These are phyloP conservation scores for Oriolus oriolus DNA, from an alignment of 2,113 vertebrate species.

Conservation along the genomic window DNA sequence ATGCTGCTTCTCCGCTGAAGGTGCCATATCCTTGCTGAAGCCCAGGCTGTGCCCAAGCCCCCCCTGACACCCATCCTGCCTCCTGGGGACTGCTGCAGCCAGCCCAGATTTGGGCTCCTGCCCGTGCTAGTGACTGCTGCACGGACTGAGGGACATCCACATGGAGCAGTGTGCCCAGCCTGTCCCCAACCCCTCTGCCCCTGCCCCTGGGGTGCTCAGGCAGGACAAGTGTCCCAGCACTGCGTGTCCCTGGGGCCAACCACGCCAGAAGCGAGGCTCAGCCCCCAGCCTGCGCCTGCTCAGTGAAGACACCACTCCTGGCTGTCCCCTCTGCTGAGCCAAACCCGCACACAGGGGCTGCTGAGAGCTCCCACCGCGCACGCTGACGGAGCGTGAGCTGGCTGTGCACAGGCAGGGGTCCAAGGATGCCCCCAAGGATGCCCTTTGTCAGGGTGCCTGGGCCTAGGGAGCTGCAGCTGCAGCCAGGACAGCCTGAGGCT, in stretches of 20 bases:
- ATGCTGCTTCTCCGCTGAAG: background rate
- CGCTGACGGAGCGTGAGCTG: accelerated
- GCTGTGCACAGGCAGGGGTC: background rate
- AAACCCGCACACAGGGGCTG: background rate
- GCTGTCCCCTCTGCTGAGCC: background rate
- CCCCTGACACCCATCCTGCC: background rate
- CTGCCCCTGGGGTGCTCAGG: background rate
- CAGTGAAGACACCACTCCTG: background rate
- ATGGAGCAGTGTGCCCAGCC: background rate
- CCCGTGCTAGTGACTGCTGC: accelerated
- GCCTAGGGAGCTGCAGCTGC: background rate
- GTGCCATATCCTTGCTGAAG: background rate
- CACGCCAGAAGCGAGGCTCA: background rate
- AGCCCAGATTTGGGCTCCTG: background rate
- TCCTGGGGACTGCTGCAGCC: background rate
- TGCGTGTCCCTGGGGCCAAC: accelerated
- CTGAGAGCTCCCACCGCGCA: background rate
- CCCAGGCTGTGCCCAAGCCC: background rate
- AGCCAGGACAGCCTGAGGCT: background rate
- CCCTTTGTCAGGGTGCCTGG: background rate
- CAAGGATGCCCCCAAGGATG: background rate
- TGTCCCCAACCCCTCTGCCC: background rate
- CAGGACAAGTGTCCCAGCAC: background rate
- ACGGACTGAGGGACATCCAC: background rate
- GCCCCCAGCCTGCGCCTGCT: background rate